These are phyloP conservation scores for Pantherophis alleghaniensis DNA, from an alignment of 2,797 vertebrate species.

Conservation along the genomic window DNA sequence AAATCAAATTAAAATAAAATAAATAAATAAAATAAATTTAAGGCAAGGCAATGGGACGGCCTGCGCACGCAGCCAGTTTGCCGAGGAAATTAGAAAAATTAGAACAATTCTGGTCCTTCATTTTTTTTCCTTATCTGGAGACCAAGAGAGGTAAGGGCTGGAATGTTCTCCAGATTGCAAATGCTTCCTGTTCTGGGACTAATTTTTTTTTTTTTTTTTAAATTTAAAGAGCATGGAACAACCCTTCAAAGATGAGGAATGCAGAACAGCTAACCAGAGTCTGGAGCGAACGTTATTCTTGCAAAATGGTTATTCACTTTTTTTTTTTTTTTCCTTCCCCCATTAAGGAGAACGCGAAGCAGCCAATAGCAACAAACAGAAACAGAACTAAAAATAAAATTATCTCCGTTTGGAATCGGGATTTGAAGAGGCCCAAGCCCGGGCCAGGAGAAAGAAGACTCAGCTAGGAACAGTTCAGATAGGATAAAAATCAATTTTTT, in stretches of 20 bases:
- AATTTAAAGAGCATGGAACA: background rate
- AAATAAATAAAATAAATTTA: no score
- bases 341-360: background rate
- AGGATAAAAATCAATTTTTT: background rate
- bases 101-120: background rate
- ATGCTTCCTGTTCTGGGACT: background rate
- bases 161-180: background rate
- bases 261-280: background rate
- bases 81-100: background rate
- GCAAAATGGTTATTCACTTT: background rate
- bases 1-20: no score
- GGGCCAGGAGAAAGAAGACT: background rate
- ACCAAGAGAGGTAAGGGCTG: background rate
- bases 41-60: background rate
- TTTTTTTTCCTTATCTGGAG: background rate
- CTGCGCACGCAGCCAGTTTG: background rate
- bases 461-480: background rate
- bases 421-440: background rate
- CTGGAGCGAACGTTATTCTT: background rate
- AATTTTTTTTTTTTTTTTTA: no score
- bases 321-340: no score
- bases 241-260: background rate
- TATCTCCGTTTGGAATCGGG: background rate
- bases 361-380: background rate
- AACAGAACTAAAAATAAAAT: background rate